Percentiles rank a stretch among this genome's conserved stretches.
Conservation (phyloP, 2,113 vertebrate species). For the Periophthalmus modestus region DNA sequence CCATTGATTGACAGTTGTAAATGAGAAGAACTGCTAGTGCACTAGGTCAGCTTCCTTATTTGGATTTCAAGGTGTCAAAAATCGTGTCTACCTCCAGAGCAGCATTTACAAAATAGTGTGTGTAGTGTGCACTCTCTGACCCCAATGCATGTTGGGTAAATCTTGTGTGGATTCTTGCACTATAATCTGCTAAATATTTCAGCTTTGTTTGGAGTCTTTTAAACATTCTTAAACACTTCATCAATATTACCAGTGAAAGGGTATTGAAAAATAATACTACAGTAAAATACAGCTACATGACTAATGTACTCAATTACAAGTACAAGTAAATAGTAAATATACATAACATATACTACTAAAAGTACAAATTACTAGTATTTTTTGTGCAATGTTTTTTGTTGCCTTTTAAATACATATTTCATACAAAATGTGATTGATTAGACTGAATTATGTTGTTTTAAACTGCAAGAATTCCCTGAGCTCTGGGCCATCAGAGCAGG, state of each 20-base stretch:
- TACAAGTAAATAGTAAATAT: no score
- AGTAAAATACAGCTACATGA: no score
- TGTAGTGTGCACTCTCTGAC: conserved; percentile 36
- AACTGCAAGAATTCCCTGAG: no score
- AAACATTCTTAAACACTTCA: background rate
- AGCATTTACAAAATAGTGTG: conserved; percentile 40
- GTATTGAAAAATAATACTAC: no score
- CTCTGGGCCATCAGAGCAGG: no score
- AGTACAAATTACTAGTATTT: no score
- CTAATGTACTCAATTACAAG: no score
- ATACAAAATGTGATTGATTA: no score
- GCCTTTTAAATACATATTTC: no score
- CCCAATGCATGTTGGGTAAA: conserved; percentile 15
- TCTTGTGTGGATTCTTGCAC: background rate
- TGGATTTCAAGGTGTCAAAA: conserved; percentile 28
- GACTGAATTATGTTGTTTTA: no score
- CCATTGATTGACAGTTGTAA: conserved; percentile 40
- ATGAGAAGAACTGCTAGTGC: conserved; percentile 29
- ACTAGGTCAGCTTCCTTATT: conserved; percentile 33
- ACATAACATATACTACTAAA: no score
- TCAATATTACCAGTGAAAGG: background rate
- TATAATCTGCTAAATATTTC: conserved; percentile 6
- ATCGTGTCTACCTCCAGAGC: conserved; percentile 30
- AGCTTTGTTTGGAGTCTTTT: background rate
- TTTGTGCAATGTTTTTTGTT: no score